Conservation (phyloP, 1,140 invertebrate species). For the Chrysomallon squamiferum region DNA sequence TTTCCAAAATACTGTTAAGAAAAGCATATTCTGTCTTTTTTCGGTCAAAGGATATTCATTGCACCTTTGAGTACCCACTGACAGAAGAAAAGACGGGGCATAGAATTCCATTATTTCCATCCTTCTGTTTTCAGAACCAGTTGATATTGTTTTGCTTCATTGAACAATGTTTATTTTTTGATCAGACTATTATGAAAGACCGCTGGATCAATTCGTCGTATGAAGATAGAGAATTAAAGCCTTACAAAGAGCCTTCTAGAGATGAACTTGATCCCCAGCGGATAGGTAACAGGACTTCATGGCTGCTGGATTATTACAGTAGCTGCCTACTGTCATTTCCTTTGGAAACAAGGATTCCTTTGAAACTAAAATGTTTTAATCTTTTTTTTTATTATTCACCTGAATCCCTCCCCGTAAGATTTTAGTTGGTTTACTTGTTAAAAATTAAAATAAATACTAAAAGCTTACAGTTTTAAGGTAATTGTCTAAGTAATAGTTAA, state of each 20-base stretch:
- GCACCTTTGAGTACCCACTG: conserved; percentile 10
- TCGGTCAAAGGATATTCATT: conserved; percentile 4
- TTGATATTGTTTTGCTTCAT: conserved; percentile 27
- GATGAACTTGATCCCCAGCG: conserved; percentile 96
- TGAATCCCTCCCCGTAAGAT: too few species aligned
- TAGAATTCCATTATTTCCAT: neutral
- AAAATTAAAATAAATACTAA: too few species aligned
- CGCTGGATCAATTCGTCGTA: conserved; percentile 63
- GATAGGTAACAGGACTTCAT: conserved; percentile 69
- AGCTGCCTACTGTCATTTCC: too few species aligned
- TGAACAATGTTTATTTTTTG: conserved; percentile 47
- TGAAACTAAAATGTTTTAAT: too few species aligned
- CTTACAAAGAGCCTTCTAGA: conserved; percentile 94
- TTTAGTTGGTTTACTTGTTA: too few species aligned
- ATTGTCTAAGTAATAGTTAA: too few species aligned
- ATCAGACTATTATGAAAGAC: conserved; percentile 63
- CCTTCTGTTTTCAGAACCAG: neutral
- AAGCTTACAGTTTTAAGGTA: too few species aligned
- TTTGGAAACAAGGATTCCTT: too few species aligned
- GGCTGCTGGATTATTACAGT: too few species aligned
- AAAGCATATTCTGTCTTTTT: neutral
- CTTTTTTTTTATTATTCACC: too few species aligned
- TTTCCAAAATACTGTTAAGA: too few species aligned
- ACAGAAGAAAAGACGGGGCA: neutral
- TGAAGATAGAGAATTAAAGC: conserved; percentile 86